Base-by-base conservation (phyloP, 1,140 invertebrate genomes). In the Aphelenchoides fujianensis region DNA sequence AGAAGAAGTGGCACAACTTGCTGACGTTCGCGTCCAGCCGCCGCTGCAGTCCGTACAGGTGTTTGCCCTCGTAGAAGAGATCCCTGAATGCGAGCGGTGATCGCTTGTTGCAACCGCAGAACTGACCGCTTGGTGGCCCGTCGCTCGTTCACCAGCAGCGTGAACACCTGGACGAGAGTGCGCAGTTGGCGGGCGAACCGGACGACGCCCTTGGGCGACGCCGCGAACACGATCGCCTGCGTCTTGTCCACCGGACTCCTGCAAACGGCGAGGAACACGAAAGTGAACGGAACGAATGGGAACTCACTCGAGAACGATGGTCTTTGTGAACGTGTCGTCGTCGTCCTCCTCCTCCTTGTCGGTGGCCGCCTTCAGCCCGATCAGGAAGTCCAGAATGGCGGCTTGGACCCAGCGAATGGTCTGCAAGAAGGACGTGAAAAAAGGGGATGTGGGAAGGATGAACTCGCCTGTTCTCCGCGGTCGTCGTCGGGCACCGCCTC, bases 51-150 rank as follows among this genome's bases (percentile, higher is more conserved):
- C 31, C 31, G 31, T 61, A 61, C 59, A 61, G n/a, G 16, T 61
- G n/a, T 61, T 61, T 61, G 31, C 31, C n/a, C 36, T 61, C 59
- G 2, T 61, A 61, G 59, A 19, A 61, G 31, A 61, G 59, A 61
- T 61, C 59, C n/a, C 59, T 61, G 36, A 61, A 61, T 16, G n/a
- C n/a, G n/a, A n/a, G n/a, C n/a, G 16, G 1, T 19, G 1, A 61
- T 1, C 16, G 31, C 30, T 16, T 19, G 31, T 35, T n/a, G 2
- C 31, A 61, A 48, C 23, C 41, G 23, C 16, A 61, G n/a, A 1
- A 61, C 59, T 31, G 19, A 61, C 59, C 59, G n/a, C 2, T 61
- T 61, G 16, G 59, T 61, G n/a, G 59, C n/a, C 2, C 59, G 59
- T n/a, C 59, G 59, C 19, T 61, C 31, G 36, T 31, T 31, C 16